Evolutionary conservation across 2,888 invertebrate genomes (phyloP).

Genomic region (Dryobota labecula): DNA sequence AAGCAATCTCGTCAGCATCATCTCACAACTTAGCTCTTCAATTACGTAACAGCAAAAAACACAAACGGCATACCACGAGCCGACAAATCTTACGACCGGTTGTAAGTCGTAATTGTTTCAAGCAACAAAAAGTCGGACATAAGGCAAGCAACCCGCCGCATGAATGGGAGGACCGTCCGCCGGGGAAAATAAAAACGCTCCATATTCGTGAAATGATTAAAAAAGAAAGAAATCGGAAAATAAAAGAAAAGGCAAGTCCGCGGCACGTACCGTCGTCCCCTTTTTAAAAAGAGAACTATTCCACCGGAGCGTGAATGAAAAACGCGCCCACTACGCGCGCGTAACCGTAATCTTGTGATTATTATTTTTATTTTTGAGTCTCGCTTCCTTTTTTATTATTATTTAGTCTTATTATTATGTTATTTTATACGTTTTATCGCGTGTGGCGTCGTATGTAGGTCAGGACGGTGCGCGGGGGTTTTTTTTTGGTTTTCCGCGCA

Average conservation of each 20-base stretch:
- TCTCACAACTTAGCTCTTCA: slow-evolving; percentile 57
- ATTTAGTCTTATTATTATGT: slow-evolving; percentile 85
- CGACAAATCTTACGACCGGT: slow-evolving; percentile 71
- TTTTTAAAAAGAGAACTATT: slow-evolving; percentile 90
- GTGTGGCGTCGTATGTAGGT: slow-evolving; percentile 87
- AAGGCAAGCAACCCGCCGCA: slow-evolving; percentile 66
- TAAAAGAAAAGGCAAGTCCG: slow-evolving; percentile 84
- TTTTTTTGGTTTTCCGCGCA: slow-evolving; percentile 87
- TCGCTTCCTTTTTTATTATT: slow-evolving; percentile 83
- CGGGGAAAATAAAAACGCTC: slow-evolving; percentile 89
- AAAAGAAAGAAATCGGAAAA: slow-evolving; percentile 84
- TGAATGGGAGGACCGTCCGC: slow-evolving; percentile 82
- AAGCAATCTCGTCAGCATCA: slow-evolving; percentile 65
- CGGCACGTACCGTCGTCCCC: slow-evolving; percentile 85
- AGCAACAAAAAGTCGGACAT: slow-evolving; percentile 77
- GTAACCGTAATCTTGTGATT: slow-evolving; percentile 88
- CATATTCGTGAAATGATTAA: slow-evolving; percentile 91
- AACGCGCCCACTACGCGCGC: slow-evolving; percentile 80
- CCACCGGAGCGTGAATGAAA: slow-evolving; percentile 89
- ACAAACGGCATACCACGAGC: slow-evolving; percentile 69
- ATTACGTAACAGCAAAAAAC: slow-evolving; percentile 73
- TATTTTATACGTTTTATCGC: slow-evolving; percentile 85
- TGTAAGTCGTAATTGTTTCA: slow-evolving; percentile 83
- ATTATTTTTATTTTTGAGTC: slow-evolving; percentile 88
- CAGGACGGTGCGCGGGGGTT: slow-evolving; percentile 80